Conservation (phyloP, 92 coral and sea anemone genomes). For the Phenganax stokvisi region DNA sequence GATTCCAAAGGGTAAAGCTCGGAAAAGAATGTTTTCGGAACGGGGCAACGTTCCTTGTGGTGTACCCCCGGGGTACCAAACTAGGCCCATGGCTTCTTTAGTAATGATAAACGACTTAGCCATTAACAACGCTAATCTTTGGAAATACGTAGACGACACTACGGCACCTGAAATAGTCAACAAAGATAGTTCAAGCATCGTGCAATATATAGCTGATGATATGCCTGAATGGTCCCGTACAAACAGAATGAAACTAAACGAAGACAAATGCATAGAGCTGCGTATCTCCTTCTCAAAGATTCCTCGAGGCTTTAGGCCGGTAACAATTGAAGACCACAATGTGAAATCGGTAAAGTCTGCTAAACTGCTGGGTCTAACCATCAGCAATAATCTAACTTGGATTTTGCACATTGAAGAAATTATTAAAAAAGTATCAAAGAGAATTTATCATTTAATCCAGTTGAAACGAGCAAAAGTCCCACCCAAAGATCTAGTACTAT, state of each 20-base stretch:
- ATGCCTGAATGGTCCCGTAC: neutral
- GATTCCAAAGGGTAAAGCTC: no score
- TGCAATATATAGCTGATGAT: neutral
- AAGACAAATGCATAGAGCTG: neutral
- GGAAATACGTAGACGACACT: neutral
- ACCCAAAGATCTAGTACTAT: neutral
- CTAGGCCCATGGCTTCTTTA: neutral
- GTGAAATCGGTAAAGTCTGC: neutral
- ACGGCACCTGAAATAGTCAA: neutral
- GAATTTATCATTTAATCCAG: neutral
- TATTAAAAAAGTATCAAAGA: neutral
- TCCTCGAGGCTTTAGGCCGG: neutral
- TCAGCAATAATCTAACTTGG: neutral
- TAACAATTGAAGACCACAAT: neutral
- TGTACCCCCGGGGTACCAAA: no score
- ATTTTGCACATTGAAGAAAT: neutral
- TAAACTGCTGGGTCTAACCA: no score
- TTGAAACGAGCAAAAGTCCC: neutral
- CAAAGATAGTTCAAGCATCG: neutral
- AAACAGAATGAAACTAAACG: neutral
- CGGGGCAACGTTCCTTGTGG: no score
- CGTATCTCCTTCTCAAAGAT: neutral
- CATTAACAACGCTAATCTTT: neutral
- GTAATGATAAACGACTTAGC: neutral
- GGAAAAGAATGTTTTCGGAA: no score